phyloP scores from a whole-genome alignment of 2,888 invertebrate genomes.

The Eupithecia insigniata region DNA sequence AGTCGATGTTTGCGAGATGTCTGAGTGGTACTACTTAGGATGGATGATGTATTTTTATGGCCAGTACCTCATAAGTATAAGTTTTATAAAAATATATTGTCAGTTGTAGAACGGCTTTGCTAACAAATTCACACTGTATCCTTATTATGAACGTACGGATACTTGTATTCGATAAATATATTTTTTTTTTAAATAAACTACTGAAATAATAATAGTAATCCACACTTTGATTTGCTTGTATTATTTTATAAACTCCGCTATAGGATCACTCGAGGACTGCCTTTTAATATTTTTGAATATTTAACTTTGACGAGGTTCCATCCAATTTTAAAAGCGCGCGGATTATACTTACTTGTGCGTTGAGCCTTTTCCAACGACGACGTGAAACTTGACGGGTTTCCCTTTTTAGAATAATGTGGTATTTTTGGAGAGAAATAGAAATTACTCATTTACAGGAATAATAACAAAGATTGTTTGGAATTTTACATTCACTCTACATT shows the following conservation, averaged over 20 bases:
- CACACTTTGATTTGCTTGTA: neutral
- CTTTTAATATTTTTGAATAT: neutral
- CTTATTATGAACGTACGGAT: neutral
- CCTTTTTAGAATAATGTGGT: neutral
- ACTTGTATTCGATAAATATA: neutral
- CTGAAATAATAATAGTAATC: neutral
- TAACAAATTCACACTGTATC: neutral
- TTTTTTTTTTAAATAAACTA: neutral
- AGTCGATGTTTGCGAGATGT: neutral
- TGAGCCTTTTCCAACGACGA: conserved; percentile 13
- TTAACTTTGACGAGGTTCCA: neutral
- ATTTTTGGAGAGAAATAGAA: neutral
- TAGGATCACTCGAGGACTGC: neutral
- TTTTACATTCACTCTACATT: neutral
- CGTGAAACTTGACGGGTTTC: conserved; percentile 4
- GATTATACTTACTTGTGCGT: neutral
- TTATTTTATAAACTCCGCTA: neutral
- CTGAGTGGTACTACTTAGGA: neutral
- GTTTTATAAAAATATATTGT: neutral
- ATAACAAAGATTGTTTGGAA: neutral
- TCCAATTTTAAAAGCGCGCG: neutral
- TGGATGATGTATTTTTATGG: neutral
- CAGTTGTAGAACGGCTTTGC: neutral
- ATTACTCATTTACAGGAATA: neutral
- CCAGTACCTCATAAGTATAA: neutral